Evolutionary conservation across 2,888 invertebrate genomes (phyloP).

Genomic region (Archips xylosteana): DNA sequence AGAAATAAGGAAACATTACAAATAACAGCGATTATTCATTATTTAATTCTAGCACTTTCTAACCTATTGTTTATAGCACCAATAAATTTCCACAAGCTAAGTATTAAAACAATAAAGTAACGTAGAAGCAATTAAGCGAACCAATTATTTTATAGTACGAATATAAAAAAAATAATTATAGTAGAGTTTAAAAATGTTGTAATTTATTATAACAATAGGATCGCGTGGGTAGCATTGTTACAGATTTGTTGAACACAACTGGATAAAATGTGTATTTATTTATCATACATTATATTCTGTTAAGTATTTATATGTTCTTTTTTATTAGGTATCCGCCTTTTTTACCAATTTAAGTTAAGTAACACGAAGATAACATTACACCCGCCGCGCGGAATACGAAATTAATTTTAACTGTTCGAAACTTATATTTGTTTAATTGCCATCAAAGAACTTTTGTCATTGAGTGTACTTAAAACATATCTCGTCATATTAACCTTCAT

Average conservation of each 20-base stretch:
- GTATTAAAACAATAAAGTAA: background rate
- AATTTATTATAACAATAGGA: background rate
- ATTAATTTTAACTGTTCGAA: background rate
- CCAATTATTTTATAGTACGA: background rate
- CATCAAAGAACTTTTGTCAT: background rate
- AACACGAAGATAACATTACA: background rate
- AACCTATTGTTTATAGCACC: background rate
- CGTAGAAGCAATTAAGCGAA: background rate
- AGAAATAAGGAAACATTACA: background rate
- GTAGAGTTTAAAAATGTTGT: background rate
- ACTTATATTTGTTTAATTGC: background rate
- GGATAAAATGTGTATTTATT: too few species aligned
- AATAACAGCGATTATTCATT: background rate
- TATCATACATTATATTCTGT: too few species aligned
- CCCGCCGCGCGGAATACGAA: background rate
- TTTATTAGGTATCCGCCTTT: too few species aligned
- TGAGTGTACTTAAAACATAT: background rate
- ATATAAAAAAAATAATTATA: background rate
- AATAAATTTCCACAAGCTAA: conserved; percentile 1
- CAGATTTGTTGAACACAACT: background rate
- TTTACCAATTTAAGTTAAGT: background rate
- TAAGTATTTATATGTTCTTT: too few species aligned
- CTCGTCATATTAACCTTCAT: background rate
- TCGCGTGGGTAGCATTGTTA: background rate
- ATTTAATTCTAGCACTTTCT: background rate